Evolutionary conservation across 2,888 invertebrate species (phyloP), one percentile per base, ranked within the genome.

Genomic region (Pherbina coryleti): DNA sequence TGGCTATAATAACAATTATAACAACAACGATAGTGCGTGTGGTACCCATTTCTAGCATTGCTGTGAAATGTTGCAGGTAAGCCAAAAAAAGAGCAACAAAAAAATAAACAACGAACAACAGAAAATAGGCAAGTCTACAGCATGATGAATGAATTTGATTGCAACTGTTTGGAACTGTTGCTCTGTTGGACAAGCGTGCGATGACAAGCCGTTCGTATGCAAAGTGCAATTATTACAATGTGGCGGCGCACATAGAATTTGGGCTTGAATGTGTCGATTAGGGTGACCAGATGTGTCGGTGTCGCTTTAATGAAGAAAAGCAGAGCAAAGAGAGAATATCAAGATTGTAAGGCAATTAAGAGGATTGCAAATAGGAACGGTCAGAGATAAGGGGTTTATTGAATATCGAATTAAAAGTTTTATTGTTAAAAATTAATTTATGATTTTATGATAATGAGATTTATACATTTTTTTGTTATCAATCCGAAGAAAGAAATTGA

Each of bases 131-230:
- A 53, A 75, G 66, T 62, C 62, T 17, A 11, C 37, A 49, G 60
- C 37, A 62, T 60, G 60, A 53, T 51, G 69, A 76, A 60, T 70
- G 70, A 37, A 22, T 44, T 69, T 70, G 73, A 73, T 62, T 62
- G 69, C 11, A 76, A 49, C 49, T 69, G 60, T 76, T 75, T 55
- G 34, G 25, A 22, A 17, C 11, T 17, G 72, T 28, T 51, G 25
- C 28, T n/a, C 28, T 55, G 64, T 14, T 31, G 31, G 82, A 85
- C 79, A 81, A 82, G 85, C 85, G 86, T 86, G 88, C 82, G 83
- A 84, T 87, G 88, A 87, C 87, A 88, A 86, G 86, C 86, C 86
- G 87, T n/a, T n/a, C 31, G 70, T 28, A 86, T 88, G 88, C 88
- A 87, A 88, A 87, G 87, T 87, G 87, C 87, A 88, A 87, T 88